These are phyloP conservation scores for Thinocorus orbignyianus DNA, from an alignment of 2,113 vertebrate genomes.

Conservation along the genomic window DNA sequence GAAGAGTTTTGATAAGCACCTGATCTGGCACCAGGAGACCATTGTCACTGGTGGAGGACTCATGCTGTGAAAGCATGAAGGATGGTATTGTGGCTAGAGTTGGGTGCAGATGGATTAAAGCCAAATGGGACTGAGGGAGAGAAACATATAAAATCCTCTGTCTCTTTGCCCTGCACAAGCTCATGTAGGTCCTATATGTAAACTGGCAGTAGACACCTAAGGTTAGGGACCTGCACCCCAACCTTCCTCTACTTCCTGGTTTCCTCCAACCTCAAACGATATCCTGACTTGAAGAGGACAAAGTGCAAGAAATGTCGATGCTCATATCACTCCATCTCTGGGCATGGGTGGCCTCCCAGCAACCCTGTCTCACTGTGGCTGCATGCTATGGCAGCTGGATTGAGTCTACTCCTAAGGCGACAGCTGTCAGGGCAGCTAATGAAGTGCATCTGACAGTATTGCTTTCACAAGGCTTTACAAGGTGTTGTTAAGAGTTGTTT, in stretches of 20 bases:
- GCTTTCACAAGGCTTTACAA: background rate
- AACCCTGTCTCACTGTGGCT: background rate
- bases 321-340: background rate
- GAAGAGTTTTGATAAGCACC: background rate
- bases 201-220: background rate
- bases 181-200: background rate
- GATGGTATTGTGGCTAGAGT: background rate
- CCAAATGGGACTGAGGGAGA: background rate
- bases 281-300: background rate
- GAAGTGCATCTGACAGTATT: background rate
- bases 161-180: background rate
- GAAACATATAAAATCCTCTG: background rate
- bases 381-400: background rate
- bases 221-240: background rate
- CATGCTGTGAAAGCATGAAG: background rate
- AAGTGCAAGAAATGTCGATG: background rate
- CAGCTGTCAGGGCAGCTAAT: background rate
- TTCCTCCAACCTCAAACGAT: background rate
- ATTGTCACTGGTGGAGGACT: background rate
- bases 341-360: background rate
- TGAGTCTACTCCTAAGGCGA: background rate
- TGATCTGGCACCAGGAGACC: background rate
- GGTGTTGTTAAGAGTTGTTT: background rate
- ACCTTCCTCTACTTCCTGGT: background rate
- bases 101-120: background rate